These are phyloP conservation scores for Beaufortia kweichowensis DNA, from an alignment of 2,113 vertebrate genomes.

Conservation along the genomic window DNA sequence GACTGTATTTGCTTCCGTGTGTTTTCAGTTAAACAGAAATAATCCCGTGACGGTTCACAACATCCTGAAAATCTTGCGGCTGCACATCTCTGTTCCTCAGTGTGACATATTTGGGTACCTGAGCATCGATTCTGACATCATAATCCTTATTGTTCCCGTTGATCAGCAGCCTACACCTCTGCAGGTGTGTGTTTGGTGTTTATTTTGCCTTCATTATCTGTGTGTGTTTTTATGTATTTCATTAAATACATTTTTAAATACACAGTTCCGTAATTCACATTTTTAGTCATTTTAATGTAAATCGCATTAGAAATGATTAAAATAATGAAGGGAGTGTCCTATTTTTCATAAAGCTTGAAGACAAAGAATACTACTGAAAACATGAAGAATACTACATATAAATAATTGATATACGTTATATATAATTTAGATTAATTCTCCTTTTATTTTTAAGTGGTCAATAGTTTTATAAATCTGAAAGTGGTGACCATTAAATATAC, in stretches of 20 bases:
- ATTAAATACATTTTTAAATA: not conserved
- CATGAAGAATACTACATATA: too few relatives aligned
- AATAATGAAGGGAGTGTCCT: not conserved
- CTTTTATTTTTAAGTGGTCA: too few relatives aligned
- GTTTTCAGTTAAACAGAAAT: constrained; percentile 82
- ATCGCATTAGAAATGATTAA: not conserved
- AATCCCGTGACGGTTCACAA: constrained; percentile 87
- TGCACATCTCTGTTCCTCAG: constrained; percentile 92
- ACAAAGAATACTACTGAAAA: too few relatives aligned
- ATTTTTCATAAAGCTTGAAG: too few relatives aligned
- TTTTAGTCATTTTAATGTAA: not conserved
- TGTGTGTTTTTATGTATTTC: not conserved
- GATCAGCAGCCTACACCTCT: constrained; percentile 88
- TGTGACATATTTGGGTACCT: constrained; percentile 96
- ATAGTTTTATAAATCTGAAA: too few relatives aligned
- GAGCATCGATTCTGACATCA: constrained; percentile 91
- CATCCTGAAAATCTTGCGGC: constrained; percentile 86
- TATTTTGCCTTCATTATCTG: too few relatives aligned
- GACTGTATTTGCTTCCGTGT: constrained; percentile 11
- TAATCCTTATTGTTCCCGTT: constrained; percentile 90
- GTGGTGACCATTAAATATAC: too few relatives aligned
- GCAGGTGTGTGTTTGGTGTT: constrained; percentile 78
- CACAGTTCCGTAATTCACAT: too few relatives aligned
- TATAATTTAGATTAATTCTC: too few relatives aligned
- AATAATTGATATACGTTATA: too few relatives aligned